phyloP scores from a whole-genome alignment of 1,140 invertebrate species.

The Ylistrum balloti region DNA sequence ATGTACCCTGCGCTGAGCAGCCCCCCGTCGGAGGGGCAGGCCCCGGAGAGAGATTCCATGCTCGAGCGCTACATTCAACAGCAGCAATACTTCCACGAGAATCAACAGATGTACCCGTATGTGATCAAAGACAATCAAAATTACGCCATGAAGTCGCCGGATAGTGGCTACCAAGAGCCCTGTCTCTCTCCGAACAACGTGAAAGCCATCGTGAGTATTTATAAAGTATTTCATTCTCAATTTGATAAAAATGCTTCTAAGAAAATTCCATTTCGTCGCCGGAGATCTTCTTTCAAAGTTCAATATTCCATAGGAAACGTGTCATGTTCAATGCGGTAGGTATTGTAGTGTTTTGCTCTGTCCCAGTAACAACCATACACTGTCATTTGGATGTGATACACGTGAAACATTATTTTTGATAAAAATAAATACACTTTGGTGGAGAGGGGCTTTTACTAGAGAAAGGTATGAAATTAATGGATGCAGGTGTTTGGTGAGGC shows the following conservation, averaged over 20 bases:
- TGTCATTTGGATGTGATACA: too few relatives aligned
- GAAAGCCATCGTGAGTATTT: neutral
- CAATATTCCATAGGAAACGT: too few relatives aligned
- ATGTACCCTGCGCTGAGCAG: conserved; percentile 51
- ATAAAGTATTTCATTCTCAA: too few relatives aligned
- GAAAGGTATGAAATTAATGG: neutral
- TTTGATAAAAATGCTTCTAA: too few relatives aligned
- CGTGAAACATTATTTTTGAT: neutral
- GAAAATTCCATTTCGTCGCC: too few relatives aligned
- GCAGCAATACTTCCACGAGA: conserved; percentile 65
- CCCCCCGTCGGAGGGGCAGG: conserved; percentile 44
- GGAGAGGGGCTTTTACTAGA: neutral
- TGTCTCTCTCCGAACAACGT: conserved; percentile 71
- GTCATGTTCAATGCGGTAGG: too few relatives aligned
- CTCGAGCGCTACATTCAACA: conserved; percentile 74
- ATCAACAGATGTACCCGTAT: conserved; percentile 57
- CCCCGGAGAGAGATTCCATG: conserved; percentile 59
- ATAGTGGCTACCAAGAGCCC: conserved; percentile 75
- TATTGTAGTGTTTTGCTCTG: too few relatives aligned
- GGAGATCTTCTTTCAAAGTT: too few relatives aligned
- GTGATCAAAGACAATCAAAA: conserved; percentile 60
- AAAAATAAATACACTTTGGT: neutral
- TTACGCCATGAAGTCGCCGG: conserved; percentile 76
- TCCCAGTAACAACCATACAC: too few relatives aligned
- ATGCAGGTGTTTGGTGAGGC: neutral